Percentiles rank a stretch among this genome's conserved stretches.
These are phyloP conservation scores for Sebastes matsubarae DNA, from an alignment of 2,797 vertebrate genomes.

Conservation along the genomic window DNA sequence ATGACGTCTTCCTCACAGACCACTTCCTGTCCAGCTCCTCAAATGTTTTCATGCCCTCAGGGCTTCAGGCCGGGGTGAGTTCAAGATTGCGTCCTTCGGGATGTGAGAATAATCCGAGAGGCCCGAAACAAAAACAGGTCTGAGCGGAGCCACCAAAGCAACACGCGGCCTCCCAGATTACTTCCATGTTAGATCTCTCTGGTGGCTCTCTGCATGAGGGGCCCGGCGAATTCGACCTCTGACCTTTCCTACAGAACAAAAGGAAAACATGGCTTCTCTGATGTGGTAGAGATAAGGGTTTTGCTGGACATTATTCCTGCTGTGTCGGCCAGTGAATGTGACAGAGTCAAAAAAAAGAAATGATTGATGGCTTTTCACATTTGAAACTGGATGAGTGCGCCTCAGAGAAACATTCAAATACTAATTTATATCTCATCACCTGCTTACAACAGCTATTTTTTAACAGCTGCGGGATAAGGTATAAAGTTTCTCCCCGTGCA, in stretches of 20 bases:
- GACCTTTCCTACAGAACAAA: conserved; percentile 21
- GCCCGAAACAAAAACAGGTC: conserved; percentile 65
- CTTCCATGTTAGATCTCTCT: conserved; percentile 63
- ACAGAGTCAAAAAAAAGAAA: not conserved
- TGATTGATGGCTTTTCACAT: not conserved
- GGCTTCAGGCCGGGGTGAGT: conserved; percentile 8
- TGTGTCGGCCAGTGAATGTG: not conserved
- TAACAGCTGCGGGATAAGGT: not conserved
- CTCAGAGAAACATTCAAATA: not conserved
- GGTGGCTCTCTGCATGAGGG: conserved; percentile 59
- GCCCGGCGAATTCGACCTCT: conserved; percentile 25
- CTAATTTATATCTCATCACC: not conserved
- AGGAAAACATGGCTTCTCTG: conserved; percentile 23
- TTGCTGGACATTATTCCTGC: not conserved
- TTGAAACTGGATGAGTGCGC: not conserved
- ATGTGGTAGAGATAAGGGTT: not conserved
- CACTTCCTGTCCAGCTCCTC: conserved; percentile 74
- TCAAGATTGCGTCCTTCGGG: conserved; percentile 41
- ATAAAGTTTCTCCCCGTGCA: not conserved
- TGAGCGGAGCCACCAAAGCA: conserved; percentile 21
- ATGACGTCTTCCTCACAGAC: conserved; percentile 60
- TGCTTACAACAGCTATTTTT: conserved; percentile 14
- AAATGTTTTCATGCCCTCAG: conserved; percentile 51
- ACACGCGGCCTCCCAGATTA: conserved; percentile 22
- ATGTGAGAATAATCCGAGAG: conserved; percentile 43